Evolutionary conservation across 2,113 vertebrate genomes (phyloP).

Genomic region (Percopsis transmontana): DNA sequence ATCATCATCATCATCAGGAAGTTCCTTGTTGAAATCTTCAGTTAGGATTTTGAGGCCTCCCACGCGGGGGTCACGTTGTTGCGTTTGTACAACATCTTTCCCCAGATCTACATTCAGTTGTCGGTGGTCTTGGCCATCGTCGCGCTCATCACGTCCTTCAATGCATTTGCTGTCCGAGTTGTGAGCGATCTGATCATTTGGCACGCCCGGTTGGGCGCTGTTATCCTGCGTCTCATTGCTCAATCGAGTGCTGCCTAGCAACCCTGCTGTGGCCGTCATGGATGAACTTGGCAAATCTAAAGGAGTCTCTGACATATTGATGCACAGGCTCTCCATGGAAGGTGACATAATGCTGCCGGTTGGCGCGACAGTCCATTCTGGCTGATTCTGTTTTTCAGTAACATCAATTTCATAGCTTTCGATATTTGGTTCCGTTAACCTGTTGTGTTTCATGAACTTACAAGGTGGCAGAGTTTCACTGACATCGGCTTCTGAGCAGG

Average conservation of each 20-base stretch:
- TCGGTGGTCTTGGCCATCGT: conserved; percentile 11
- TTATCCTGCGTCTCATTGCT: conserved; percentile 6
- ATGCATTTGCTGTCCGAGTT: conserved; percentile 16
- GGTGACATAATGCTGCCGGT: conserved; percentile 21
- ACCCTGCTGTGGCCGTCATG: conserved; percentile 14
- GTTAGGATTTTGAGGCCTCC: conserved; percentile 26
- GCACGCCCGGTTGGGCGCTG: background rate
- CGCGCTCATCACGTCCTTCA: background rate
- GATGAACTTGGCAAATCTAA: background rate
- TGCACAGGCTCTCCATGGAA: conserved; percentile 18
- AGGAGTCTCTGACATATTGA: conserved; percentile 12
- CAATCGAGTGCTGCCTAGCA: conserved; percentile 16
- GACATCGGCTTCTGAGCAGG: conserved; percentile 66
- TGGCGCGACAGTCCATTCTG: conserved; percentile 38
- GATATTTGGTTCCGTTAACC: conserved; percentile 15
- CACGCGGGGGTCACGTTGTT: conserved; percentile 5
- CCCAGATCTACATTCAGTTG: background rate
- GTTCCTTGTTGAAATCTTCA: background rate
- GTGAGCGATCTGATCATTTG: conserved; percentile 1
- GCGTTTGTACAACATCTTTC: background rate
- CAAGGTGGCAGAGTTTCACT: conserved; percentile 48
- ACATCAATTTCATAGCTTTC: conserved; percentile 22
- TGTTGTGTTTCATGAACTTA: conserved; percentile 48
- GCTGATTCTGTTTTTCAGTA: conserved; percentile 23
- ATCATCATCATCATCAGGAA: background rate